Conservation (phyloP, 2,888 invertebrate species). For the Drosophila melanosoma region DNA sequence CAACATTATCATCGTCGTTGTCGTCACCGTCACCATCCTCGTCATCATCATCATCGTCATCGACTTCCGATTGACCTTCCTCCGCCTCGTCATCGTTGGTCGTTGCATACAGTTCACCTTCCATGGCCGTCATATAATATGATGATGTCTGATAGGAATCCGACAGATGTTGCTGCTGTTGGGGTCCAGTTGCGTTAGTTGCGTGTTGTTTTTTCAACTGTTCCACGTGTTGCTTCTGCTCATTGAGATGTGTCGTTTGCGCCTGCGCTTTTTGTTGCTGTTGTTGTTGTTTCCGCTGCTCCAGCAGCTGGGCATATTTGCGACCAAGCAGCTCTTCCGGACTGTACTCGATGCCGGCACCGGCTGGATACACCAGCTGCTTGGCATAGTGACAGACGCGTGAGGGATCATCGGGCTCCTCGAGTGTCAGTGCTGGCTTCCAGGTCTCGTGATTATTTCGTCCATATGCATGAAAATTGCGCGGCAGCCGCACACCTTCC, state of each 20-base stretch:
- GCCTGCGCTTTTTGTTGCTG: conserved; percentile 35
- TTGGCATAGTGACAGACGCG: conserved; percentile 84
- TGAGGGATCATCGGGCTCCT: conserved; percentile 84
- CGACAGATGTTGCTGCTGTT: conserved; percentile 42
- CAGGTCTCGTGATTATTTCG: conserved; percentile 84
- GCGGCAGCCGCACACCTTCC: conserved; percentile 79
- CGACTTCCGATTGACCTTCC: conserved; percentile 13
- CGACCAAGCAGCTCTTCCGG: conserved; percentile 83
- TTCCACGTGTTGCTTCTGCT: conserved; percentile 18
- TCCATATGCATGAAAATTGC: conserved; percentile 82
- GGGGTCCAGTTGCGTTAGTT: conserved; percentile 21
- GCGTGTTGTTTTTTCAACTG: conserved; percentile 14
- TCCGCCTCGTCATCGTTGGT: conserved; percentile 28
- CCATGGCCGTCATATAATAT: conserved; percentile 65
- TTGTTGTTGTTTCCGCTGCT: conserved; percentile 27
- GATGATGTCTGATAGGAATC: conserved; percentile 60
- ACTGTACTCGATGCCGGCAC: conserved; percentile 82
- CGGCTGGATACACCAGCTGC: conserved; percentile 82
- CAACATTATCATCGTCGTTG: conserved; percentile 15
- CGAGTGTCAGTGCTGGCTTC: conserved; percentile 84
- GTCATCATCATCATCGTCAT: conserved; percentile 16
- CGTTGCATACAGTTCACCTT: conserved; percentile 45
- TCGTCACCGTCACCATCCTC: conserved; percentile 22
- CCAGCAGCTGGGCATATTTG: conserved; percentile 69
- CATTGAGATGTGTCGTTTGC: conserved; percentile 22